These are phyloP conservation scores for Piaya cayana DNA, from an alignment of 2,113 vertebrate species.

Conservation along the genomic window DNA sequence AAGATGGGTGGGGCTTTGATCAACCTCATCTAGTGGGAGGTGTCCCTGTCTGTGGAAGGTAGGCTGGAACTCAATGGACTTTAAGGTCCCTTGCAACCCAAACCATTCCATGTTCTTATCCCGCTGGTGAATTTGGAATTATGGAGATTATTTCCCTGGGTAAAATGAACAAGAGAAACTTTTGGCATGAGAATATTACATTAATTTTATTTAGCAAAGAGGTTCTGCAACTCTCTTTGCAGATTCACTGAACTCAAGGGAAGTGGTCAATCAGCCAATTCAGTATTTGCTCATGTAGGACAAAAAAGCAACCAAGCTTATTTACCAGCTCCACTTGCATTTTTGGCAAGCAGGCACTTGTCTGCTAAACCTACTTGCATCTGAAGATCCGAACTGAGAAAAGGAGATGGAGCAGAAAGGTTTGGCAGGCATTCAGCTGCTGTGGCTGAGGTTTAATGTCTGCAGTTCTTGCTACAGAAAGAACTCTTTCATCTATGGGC, in stretches of 20 bases:
- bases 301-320: neutral
- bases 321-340: neutral
- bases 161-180: neutral
- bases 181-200: neutral
- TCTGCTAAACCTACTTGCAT: neutral
- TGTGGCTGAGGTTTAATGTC: neutral
- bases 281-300: neutral
- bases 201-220: neutral
- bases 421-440: neutral
- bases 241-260: neutral
- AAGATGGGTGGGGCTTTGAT: too few species aligned
- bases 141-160: neutral
- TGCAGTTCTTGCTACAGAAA: neutral
- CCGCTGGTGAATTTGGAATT: neutral
- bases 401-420: neutral
- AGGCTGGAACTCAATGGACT: too few species aligned
- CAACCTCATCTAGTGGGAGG: too few species aligned
- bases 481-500: neutral
- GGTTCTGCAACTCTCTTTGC: neutral
- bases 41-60: too few species aligned
- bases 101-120: neutral
- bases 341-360: neutral
- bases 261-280: neutral
- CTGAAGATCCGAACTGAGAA: neutral
- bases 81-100: too few species aligned